A percentile compares a stretch with the other conserved stretches of the same genome.
Evolutionary conservation across 2,113 vertebrate species (phyloP).

Genomic region (Indicator maculatus): DNA sequence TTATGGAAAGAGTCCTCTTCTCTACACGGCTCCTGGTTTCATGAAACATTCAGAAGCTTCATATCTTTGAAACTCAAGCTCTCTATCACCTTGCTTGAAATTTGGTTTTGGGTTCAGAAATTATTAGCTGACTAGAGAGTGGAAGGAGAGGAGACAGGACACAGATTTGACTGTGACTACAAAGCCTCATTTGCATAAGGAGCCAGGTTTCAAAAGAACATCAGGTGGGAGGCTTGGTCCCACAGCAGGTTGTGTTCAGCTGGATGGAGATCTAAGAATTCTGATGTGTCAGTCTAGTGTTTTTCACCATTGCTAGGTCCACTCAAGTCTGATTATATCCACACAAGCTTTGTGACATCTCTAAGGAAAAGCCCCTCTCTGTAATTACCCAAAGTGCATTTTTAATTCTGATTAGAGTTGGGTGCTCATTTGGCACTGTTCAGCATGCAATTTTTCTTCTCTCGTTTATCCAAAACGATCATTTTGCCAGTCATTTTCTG

Average conservation of each 20-base stretch:
- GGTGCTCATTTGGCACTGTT: background rate
- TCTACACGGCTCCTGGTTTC: background rate
- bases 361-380: constrained; percentile 4
- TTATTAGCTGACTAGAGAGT: background rate
- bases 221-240: background rate
- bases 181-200: background rate
- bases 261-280: background rate
- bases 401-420: background rate
- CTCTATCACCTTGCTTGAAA: background rate
- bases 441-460: background rate
- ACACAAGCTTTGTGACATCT: background rate
- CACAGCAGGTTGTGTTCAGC: background rate
- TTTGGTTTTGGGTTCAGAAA: background rate
- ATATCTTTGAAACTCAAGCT: background rate
- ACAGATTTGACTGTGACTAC: background rate
- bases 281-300: background rate
- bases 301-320: background rate
- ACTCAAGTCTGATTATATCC: background rate
- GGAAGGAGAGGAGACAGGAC: background rate
- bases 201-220: background rate
- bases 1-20: background rate
- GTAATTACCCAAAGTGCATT: constrained; percentile 8
- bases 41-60: background rate
- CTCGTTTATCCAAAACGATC: background rate
- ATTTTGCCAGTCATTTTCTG: constrained; percentile 18